Base-by-base conservation (phyloP, 2,888 invertebrate species). In the Pseudanteris insignis region DNA sequence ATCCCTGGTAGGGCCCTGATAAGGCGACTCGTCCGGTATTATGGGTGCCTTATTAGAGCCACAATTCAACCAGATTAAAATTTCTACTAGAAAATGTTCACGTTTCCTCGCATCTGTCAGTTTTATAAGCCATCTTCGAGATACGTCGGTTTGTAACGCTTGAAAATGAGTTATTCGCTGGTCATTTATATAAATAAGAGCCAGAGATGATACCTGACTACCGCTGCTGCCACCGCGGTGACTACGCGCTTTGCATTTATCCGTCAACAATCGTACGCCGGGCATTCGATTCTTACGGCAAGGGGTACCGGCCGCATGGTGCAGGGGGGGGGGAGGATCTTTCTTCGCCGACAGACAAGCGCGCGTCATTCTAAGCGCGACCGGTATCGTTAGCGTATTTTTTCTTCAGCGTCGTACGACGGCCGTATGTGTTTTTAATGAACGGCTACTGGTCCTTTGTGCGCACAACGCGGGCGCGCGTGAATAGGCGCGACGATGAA, bases 181-280 rank as follows among this genome's bases (percentile, higher is more conserved):
- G 79, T 79, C 79, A 79, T 79, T 79, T 79, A 78, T 79, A 79
- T 79, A 79, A 79, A 79, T 79, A 79, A 79, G 79, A 77, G 70
- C 71, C 69, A 69, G 70, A 75, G 77, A 71, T 76, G 79, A 79
- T 78, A 79, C 76, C 77, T 71, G 76, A 76, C 78, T 78, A 77
- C 78, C 70, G 74, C 72, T 69, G 69, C 63, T 63, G 67, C 66
- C 67, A 64, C 67, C 69, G 67, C 66, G 68, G 74, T 78, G 79
- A 78, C 78, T 74, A 54, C 59, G 77, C 78, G 74, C 73, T 78
- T 78, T 75, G 70, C 73, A 77, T 77, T n/a, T 77, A 75, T 78
- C 65, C 57, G 63, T 62, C 57, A 65, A 69, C 67, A 66, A 61
- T 51, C 61, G 46, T 30, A 66, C 64, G 61, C 21, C 34, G 57